A percentile compares a stretch with the other conserved stretches of the same genome.
phyloP scores from a whole-genome alignment of 2,888 invertebrate genomes.

The Suillia variegata region DNA sequence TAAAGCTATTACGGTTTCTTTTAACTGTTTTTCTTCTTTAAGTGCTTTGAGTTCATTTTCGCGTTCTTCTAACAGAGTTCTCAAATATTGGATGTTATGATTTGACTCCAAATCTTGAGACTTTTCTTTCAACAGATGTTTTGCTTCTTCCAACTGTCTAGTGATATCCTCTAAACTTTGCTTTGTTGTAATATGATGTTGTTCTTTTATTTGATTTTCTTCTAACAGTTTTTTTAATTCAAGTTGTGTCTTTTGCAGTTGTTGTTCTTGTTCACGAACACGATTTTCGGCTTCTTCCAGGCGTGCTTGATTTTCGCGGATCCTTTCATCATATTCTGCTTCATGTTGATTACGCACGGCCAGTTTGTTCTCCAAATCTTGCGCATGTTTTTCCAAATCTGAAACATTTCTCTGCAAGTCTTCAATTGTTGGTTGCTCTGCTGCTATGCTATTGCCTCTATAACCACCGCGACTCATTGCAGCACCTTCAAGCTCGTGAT shows the following conservation, averaged over 20 bases:
- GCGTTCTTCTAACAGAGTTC: slow-evolving; percentile 22
- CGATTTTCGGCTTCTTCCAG: slow-evolving; percentile 24
- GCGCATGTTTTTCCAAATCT: slow-evolving; percentile 58
- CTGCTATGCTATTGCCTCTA: neutral
- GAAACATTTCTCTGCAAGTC: slow-evolving; percentile 58
- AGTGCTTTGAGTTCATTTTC: slow-evolving; percentile 20
- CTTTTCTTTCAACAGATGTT: slow-evolving; percentile 9
- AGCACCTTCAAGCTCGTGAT: slow-evolving; percentile 15
- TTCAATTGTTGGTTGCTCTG: slow-evolving; percentile 58
- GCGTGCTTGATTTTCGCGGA: slow-evolving; percentile 29
- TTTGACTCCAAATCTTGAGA: neutral
- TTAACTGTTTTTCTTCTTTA: slow-evolving; percentile 33
- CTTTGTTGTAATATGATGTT: neutral
- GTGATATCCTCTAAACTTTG: slow-evolving; percentile 1
- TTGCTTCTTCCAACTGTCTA: neutral
- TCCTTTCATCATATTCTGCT: slow-evolving; percentile 42
- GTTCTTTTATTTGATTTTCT: neutral
- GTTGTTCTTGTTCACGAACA: slow-evolving; percentile 26
- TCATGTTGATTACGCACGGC: slow-evolving; percentile 46
- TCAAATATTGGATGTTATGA: slow-evolving; percentile 25
- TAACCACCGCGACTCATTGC: neutral
- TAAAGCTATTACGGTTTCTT: slow-evolving; percentile 34
- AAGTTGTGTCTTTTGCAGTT: slow-evolving; percentile 19
- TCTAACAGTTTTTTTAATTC: neutral
- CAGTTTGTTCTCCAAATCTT: slow-evolving; percentile 57